phyloP scores from a whole-genome alignment of 2,113 vertebrate genomes.

The Pipa parva region DNA sequence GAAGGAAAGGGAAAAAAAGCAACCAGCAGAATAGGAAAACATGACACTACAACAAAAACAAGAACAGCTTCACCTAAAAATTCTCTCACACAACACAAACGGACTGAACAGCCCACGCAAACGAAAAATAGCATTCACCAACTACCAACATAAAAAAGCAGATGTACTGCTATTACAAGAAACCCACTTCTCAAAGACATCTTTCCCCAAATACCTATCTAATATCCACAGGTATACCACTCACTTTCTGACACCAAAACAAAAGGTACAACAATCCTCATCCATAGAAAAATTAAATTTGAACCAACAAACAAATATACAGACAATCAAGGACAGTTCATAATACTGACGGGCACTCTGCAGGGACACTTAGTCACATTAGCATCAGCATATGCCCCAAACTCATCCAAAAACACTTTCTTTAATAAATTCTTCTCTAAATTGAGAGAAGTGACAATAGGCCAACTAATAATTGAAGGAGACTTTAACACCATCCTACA shows the following conservation, averaged over 20 bases:
- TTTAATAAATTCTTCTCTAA: background rate
- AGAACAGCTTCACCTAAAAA: too few relatives aligned
- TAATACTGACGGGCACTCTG: background rate
- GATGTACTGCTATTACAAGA: background rate
- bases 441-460: background rate
- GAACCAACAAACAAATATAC: background rate
- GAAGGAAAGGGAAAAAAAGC: too few relatives aligned
- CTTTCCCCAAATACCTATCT: background rate
- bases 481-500: background rate
- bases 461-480: background rate
- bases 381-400: background rate
- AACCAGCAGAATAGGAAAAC: too few relatives aligned
- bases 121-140: too few relatives aligned
- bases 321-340: background rate
- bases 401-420: background rate
- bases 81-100: too few relatives aligned
- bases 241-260: background rate
- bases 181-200: background rate
- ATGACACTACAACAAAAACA: too few relatives aligned
- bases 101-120: too few relatives aligned
- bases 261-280: background rate
- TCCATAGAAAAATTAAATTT: background rate
- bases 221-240: background rate
- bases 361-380: too few relatives aligned
- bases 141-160: too few relatives aligned